Evolutionary conservation across 2,113 vertebrate species (phyloP).

Genomic region (cattle (Bos taurus)): DNA sequence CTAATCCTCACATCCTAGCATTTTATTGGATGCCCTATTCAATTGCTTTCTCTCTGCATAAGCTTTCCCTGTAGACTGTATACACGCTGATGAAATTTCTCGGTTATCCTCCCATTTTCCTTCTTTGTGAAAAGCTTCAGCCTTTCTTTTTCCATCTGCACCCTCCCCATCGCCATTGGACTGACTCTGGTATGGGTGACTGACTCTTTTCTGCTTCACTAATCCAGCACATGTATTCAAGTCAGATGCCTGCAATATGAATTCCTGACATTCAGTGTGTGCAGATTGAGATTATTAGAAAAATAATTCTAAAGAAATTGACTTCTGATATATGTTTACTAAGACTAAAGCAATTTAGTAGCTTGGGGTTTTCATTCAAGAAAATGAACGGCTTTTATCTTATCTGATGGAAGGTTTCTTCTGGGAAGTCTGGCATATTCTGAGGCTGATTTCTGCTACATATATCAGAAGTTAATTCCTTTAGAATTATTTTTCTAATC

Average conservation of each 20-base stretch:
- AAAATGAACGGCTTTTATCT: slow-evolving; percentile 24
- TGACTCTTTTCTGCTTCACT: slow-evolving; percentile 62
- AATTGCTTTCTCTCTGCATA: slow-evolving; percentile 69
- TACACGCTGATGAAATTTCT: slow-evolving; percentile 73
- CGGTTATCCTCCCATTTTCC: slow-evolving; percentile 52
- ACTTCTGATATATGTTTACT: slow-evolving; percentile 34
- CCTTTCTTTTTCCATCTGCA: slow-evolving; percentile 2
- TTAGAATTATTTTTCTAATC: background rate
- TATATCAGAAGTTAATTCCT: background rate
- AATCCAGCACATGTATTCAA: slow-evolving; percentile 52
- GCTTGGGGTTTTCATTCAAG: slow-evolving; percentile 21
- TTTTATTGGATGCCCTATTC: slow-evolving; percentile 66
- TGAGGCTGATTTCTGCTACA: background rate
- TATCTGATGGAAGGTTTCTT: slow-evolving; percentile 40
- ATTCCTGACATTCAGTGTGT: slow-evolving; percentile 1
- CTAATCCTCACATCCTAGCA: slow-evolving; percentile 72
- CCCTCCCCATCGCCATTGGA: background rate
- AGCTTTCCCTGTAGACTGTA: slow-evolving; percentile 61
- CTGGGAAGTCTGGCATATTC: slow-evolving; percentile 47
- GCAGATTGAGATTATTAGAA: slow-evolving; percentile 68
- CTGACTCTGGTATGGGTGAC: slow-evolving; percentile 34
- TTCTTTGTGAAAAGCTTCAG: slow-evolving; percentile 68
- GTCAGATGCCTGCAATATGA: slow-evolving; percentile 35
- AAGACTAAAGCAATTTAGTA: slow-evolving; percentile 32
- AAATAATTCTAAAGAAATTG: slow-evolving; percentile 59